A percentile compares a stretch with the other conserved stretches of the same genome.
Evolutionary conservation across 92 coral and sea anemone genomes (phyloP).

Genomic region (Palythoa caribaeorum): DNA sequence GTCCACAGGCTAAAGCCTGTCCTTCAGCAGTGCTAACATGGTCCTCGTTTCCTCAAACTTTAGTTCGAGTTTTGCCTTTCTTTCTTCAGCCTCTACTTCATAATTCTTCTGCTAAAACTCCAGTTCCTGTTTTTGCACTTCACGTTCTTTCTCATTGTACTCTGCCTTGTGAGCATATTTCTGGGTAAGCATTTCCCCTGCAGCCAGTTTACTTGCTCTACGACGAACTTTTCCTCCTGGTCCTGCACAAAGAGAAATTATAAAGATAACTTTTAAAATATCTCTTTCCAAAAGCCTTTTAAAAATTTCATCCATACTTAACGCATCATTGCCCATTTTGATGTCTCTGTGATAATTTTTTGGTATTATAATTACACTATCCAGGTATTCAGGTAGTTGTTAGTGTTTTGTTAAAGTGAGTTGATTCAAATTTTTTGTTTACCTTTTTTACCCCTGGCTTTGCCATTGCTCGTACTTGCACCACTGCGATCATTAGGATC

Average conservation of each 20-base stretch:
- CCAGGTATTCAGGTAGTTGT: constrained; percentile 19
- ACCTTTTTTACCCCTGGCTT: constrained; percentile 23
- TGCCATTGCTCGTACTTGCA: constrained; percentile 16
- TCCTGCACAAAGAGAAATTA: constrained; percentile 11
- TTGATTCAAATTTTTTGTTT: not conserved
- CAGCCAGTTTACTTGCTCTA: constrained; percentile 15
- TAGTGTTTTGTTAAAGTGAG: not conserved
- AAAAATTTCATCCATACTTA: no score
- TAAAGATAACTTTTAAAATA: no score
- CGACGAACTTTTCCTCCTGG: not conserved
- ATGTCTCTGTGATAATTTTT: no score
- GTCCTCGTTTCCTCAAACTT: constrained; percentile 17
- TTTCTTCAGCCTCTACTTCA: constrained; percentile 16
- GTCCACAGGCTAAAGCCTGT: not conserved
- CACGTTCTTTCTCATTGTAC: not conserved
- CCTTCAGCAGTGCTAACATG: not conserved
- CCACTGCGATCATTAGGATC: not conserved
- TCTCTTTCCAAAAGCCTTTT: no score
- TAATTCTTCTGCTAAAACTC: constrained; percentile 15
- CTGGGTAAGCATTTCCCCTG: not conserved
- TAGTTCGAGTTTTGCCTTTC: constrained; percentile 14
- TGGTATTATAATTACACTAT: no score
- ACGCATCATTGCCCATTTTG: no score
- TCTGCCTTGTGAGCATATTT: not conserved
- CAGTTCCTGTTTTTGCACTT: not conserved